Evolutionary conservation across 2,888 invertebrate genomes (phyloP), one percentile per base, ranked within the genome.

Genomic region (Volucella bombylans): DNA sequence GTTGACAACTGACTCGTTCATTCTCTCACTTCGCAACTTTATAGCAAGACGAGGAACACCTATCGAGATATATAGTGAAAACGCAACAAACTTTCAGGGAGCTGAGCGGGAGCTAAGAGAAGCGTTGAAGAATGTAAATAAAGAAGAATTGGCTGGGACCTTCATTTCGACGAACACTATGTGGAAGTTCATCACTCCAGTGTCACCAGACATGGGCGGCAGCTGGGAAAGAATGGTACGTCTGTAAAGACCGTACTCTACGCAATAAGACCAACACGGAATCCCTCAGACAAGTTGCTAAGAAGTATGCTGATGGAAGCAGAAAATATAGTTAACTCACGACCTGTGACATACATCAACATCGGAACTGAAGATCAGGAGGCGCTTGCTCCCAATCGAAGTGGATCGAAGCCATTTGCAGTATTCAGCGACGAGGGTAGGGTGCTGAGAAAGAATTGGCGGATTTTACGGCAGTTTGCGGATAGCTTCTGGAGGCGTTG

Each of bases 131-230:
- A 15, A 43, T n/a, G 38, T 62, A 11, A 11, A 69, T 10, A 41
- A 61, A 45, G 31, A 61, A 8, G 38, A 61, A 23, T 38, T 78
- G 23, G 12, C 38, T 31, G 67, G 43, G 47, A 38, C 18, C 10
- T 57, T 69, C 55, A 47, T 39, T 9, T n/a, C 18, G 4, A n/a
- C 47, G 43, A 54, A 43, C n/a, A 82, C 87, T 14, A 68, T 72
- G n/a, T 87, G 87, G 88, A 67, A 77, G 6, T 88, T 88, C 55
- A 88, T 81, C 39, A 80, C 87, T 1, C 88, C 87, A n/a, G 76
- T 59, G 0, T 61, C 87, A 4, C 88, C 88, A 3, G 86, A 87
- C 31, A 87, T 71, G 61, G 50, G 59, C 1, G 71, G 77, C 85
- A 86, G 88, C 73, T n/a, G 87, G 87, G 15, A 18, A 57, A 69